phyloP scores from a whole-genome alignment of 2,113 vertebrate species.

The Lichenostomus cassidix region DNA sequence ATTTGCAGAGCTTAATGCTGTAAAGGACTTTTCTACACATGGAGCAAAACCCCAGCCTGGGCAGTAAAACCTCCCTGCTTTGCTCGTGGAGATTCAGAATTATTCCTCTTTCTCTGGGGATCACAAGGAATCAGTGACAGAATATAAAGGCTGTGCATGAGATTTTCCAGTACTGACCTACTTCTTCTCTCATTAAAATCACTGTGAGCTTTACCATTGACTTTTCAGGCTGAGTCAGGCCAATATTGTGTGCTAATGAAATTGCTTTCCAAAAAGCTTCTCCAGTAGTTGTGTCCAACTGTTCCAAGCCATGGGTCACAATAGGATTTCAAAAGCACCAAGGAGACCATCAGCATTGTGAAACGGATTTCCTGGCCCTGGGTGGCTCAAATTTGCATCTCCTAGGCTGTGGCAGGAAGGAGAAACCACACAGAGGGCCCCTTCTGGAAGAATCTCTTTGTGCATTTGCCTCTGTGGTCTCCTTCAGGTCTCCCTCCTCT shows the following conservation, averaged over 20 bases:
- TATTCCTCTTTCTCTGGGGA: slow-evolving; percentile 14
- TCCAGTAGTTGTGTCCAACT: slow-evolving; percentile 28
- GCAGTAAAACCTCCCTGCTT: not conserved
- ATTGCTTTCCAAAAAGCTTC: slow-evolving; percentile 47
- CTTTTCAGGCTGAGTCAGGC: slow-evolving; percentile 30
- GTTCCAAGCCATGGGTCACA: slow-evolving; percentile 34
- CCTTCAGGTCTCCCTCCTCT: not conserved
- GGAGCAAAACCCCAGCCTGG: not conserved
- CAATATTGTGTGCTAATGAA: slow-evolving; percentile 58
- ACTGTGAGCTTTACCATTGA: slow-evolving; percentile 21
- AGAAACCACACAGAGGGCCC: not conserved
- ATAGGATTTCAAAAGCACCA: not conserved
- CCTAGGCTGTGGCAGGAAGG: not conserved
- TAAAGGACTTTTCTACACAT: not conserved
- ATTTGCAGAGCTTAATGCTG: not conserved
- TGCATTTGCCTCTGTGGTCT: not conserved
- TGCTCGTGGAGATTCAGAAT: not conserved
- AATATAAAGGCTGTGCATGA: slow-evolving; percentile 49
- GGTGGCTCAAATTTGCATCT: slow-evolving; percentile 12
- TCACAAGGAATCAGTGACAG: slow-evolving; percentile 36
- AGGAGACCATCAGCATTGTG: not conserved
- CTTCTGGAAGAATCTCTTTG: not conserved
- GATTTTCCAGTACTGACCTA: slow-evolving; percentile 66
- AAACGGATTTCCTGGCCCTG: not conserved
- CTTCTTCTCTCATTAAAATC: slow-evolving; percentile 65